Conservation (phyloP, 2,113 vertebrate species). For the Oncorhynchus gorbuscha region DNA sequence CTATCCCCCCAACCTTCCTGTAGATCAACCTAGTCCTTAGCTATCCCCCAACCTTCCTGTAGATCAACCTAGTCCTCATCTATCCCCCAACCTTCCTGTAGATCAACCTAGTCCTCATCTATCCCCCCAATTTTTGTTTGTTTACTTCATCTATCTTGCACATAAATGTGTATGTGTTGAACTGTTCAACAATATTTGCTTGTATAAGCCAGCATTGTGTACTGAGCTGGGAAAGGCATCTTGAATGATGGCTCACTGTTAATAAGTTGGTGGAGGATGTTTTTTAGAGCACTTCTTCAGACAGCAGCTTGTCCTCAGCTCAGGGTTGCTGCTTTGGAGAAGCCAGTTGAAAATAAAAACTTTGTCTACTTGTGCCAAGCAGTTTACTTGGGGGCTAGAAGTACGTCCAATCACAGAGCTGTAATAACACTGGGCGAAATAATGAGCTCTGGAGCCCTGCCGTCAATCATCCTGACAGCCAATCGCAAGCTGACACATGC, state of each 20-base stretch:
- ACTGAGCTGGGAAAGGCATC: slow-evolving; percentile 8
- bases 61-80: neutral
- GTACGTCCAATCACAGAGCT: slow-evolving; percentile 17
- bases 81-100: neutral
- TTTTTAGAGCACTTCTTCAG: neutral
- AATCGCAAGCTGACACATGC: slow-evolving; percentile 18
- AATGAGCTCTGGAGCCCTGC: slow-evolving; percentile 13
- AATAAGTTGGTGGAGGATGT: neutral
- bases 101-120: neutral
- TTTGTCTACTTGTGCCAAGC: neutral
- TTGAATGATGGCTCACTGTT: slow-evolving; percentile 13
- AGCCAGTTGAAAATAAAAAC: neutral
- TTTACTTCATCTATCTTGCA: neutral
- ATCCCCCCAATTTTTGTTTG: too few relatives aligned
- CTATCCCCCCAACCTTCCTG: neutral
- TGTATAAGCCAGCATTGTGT: neutral
- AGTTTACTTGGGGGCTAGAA: slow-evolving; percentile 9
- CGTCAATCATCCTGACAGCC: slow-evolving; percentile 40
- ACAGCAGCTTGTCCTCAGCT: slow-evolving; percentile 6
- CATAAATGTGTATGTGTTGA: neutral
- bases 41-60: neutral
- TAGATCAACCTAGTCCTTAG: too few relatives aligned
- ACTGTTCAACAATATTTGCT: neutral
- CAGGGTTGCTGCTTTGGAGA: slow-evolving; percentile 2
- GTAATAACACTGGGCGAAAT: slow-evolving; percentile 34